phyloP scores from a whole-genome alignment of 53 echinoderm and acorn worm species.

The Echinarachnius parma region DNA sequence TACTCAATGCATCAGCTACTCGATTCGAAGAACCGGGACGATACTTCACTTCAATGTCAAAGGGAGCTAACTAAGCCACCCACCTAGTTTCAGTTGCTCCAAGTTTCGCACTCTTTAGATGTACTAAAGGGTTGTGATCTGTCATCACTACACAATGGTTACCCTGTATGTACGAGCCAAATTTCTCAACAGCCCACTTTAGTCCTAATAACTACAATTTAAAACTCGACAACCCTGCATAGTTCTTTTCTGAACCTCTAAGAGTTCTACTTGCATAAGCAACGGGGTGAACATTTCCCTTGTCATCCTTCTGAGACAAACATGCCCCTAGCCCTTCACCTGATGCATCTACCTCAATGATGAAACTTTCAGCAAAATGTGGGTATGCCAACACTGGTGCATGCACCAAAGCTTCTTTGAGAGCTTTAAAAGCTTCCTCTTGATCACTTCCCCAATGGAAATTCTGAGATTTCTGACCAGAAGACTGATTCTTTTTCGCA shows the following conservation, averaged over 20 bases:
- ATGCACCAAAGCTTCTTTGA: background rate
- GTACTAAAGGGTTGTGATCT: conserved; percentile 41
- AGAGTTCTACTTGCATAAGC: conserved; percentile 38
- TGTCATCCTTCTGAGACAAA: conserved; percentile 30
- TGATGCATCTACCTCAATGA: conserved; percentile 45
- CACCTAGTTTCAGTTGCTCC: conserved; percentile 37
- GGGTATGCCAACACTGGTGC: conserved; percentile 45
- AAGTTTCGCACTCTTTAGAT: conserved; percentile 28
- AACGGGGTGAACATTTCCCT: conserved; percentile 34
- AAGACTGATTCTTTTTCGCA: conserved; percentile 4
- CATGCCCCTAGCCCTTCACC: conserved; percentile 38
- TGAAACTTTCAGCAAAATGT: conserved; percentile 25
- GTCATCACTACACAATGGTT: conserved; percentile 29
- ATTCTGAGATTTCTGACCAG: background rate
- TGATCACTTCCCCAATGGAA: background rate
- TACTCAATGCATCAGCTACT: conserved; percentile 18
- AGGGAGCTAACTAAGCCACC: conserved; percentile 38
- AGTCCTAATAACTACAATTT: conserved; percentile 41
- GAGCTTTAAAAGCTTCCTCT: background rate
- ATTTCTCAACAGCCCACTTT: conserved; percentile 48
- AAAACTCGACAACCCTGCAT: conserved; percentile 37
- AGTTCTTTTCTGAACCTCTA: conserved; percentile 35
- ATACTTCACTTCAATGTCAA: conserved; percentile 34
- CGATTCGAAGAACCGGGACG: conserved; percentile 12
- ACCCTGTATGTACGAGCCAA: conserved; percentile 35